A percentile compares a stretch with the other conserved stretches of the same genome.
phyloP scores from a whole-genome alignment of 2,888 invertebrate genomes.

The Quadriops clusia region DNA sequence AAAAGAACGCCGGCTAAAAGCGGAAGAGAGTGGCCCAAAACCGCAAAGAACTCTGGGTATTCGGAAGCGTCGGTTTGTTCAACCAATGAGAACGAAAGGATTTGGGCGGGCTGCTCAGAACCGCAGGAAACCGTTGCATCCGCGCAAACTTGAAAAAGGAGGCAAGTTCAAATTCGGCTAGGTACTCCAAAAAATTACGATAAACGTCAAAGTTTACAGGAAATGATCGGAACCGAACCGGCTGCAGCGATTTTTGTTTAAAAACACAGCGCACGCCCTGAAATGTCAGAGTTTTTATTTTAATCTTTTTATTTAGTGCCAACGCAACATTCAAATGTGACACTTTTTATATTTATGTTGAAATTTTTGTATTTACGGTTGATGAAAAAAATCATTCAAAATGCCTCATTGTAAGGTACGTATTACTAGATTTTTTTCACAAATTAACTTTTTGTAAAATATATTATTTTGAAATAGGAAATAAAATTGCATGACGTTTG shows the following conservation, averaged over 20 bases:
- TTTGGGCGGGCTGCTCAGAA: not conserved
- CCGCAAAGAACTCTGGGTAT: conserved; percentile 19
- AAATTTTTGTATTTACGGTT: no score
- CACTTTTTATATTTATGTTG: not conserved
- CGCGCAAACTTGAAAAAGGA: conserved; percentile 5
- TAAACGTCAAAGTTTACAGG: conserved; percentile 9
- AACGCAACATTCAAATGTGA: not conserved
- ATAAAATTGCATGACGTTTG: conserved; percentile 54
- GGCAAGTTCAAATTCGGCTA: conserved; percentile 13
- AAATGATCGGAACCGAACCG: no score
- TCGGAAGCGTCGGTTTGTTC: conserved; percentile 8
- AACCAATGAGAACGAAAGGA: conserved; percentile 10
- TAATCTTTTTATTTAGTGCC: conserved; percentile 1
- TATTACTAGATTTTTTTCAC: conserved; percentile 5
- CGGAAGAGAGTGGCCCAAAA: conserved; percentile 8
- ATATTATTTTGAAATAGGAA: conserved; percentile 29
- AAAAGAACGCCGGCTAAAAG: conserved; percentile 25
- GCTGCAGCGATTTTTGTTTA: no score
- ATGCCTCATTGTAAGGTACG: conserved; percentile 1
- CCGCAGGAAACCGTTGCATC: no score
- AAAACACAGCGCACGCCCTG: no score
- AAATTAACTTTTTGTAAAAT: not conserved
- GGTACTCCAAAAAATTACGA: not conserved
- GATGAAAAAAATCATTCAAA: not conserved
- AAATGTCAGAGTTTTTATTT: conserved; percentile 19